Evolutionary conservation across 2,888 invertebrate species (phyloP).

Genomic region (Subacronicta megacephala): DNA sequence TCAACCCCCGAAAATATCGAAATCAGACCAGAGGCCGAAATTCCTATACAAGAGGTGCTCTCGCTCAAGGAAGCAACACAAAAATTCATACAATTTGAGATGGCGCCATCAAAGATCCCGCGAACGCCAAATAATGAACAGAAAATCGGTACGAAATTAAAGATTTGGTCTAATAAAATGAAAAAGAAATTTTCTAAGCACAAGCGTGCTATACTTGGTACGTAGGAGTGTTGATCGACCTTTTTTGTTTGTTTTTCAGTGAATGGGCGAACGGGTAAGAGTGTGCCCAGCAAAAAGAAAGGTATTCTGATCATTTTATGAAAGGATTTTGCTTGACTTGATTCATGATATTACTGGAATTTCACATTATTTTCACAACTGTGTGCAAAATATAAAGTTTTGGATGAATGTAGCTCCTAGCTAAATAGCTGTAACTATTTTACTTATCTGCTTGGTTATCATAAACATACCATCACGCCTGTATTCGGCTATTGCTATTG

Average conservation of each 20-base stretch:
- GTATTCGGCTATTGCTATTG: no score
- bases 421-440: no score
- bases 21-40: constrained; percentile 1
- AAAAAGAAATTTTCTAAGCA: constrained; percentile 58
- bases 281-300: constrained; percentile 74
- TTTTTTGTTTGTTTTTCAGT: constrained; percentile 69
- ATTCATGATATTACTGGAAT: constrained; percentile 6
- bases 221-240: constrained; percentile 39
- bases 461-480: no score
- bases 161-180: constrained; percentile 62
- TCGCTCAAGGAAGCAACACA: constrained; percentile 33
- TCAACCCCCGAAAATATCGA: constrained; percentile 46
- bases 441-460: no score
- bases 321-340: constrained; percentile 22
- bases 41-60: background rate
- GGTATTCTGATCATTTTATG: constrained; percentile 63
- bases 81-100: constrained; percentile 31
- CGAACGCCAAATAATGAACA: constrained; percentile 65
- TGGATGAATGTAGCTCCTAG: no score
- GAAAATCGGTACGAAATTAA: constrained; percentile 77
- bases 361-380: no score
- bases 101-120: constrained; percentile 47
- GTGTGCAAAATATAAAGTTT: no score
- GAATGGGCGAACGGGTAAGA: constrained; percentile 73
- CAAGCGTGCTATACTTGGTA: constrained; percentile 49